These are phyloP conservation scores for Lagodon rhomboides DNA, from an alignment of 2,797 vertebrate species.

Conservation along the genomic window DNA sequence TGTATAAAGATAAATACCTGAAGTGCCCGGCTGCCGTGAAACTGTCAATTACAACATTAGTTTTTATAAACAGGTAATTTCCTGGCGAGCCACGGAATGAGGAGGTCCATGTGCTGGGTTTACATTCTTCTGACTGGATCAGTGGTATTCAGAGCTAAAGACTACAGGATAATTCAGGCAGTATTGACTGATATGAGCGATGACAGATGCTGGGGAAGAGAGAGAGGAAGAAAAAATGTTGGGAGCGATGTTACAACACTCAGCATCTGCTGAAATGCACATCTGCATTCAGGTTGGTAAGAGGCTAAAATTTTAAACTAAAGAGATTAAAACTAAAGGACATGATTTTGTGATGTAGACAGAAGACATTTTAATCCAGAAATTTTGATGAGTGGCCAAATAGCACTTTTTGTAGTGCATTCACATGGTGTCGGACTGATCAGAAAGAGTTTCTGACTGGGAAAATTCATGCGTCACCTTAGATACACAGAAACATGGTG, in stretches of 20 bases:
- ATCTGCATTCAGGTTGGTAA: constrained; percentile 3
- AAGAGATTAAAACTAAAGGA: not conserved
- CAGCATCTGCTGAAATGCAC: not conserved
- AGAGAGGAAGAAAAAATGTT: not conserved
- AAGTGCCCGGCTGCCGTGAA: constrained; percentile 22
- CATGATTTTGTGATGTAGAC: too few relatives aligned
- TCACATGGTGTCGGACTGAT: too few relatives aligned
- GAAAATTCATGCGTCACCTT: too few relatives aligned
- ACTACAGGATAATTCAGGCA: constrained; percentile 13
- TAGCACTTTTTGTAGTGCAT: not conserved
- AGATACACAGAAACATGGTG: too few relatives aligned
- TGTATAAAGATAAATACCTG: constrained; percentile 48
- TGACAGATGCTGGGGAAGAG: constrained; percentile 47
- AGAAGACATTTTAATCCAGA: not conserved
- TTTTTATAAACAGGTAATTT: constrained; percentile 57
- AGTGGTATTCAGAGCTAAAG: constrained; percentile 23
- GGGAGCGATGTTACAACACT: constrained; percentile 14
- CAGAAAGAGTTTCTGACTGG: too few relatives aligned
- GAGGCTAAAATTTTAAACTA: not conserved
- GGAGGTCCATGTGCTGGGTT: constrained; percentile 30
- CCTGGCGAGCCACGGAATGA: not conserved
- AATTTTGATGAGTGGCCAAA: not conserved
- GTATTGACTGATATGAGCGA: constrained; percentile 34
- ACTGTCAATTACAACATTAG: constrained; percentile 48
- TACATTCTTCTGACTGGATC: constrained; percentile 20